Percentiles rank a stretch among this genome's conserved stretches.
Evolutionary conservation across 1,140 invertebrate genomes (phyloP).

Genomic region (Drosophila funebris): DNA sequence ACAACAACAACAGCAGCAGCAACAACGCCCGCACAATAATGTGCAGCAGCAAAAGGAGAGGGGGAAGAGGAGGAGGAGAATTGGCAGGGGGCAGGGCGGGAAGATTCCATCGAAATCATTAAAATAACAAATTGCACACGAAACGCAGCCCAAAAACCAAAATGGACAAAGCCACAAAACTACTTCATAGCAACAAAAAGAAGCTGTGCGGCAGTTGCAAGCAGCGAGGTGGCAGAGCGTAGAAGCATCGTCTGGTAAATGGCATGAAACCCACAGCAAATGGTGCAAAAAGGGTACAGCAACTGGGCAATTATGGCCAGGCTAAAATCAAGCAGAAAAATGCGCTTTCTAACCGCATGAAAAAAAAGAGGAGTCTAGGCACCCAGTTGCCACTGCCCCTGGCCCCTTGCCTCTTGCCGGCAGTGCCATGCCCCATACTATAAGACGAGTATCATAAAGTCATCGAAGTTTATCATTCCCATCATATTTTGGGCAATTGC

Average conservation of each 20-base stretch:
- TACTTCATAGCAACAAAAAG: constrained; percentile 20
- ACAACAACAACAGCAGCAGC: constrained; percentile 10
- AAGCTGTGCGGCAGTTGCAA: neutral
- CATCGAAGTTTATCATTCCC: constrained; percentile 78
- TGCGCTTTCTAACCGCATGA: constrained; percentile 42
- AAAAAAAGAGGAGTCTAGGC: neutral
- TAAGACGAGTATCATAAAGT: constrained; percentile 59
- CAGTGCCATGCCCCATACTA: constrained; percentile 1
- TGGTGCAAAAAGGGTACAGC: constrained; percentile 72
- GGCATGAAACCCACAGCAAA: constrained; percentile 58
- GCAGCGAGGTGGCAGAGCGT: constrained; percentile 1
- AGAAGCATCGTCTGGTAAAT: constrained; percentile 21
- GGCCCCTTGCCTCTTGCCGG: neutral
- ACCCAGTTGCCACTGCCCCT: neutral
- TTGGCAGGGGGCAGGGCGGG: neutral
- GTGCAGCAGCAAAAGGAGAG: neutral
- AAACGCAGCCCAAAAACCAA: constrained; percentile 61
- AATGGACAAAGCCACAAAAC: constrained; percentile 51
- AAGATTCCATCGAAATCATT: constrained; percentile 81
- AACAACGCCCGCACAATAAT: constrained; percentile 46
- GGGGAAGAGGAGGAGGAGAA: neutral
- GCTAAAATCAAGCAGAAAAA: constrained; percentile 25
- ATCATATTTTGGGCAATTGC: constrained; percentile 22
- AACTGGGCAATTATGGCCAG: constrained; percentile 48
- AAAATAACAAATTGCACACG: constrained; percentile 82